Evolutionary conservation across 1,140 invertebrate genomes (phyloP).

Genomic region (Cepaea nemoralis): DNA sequence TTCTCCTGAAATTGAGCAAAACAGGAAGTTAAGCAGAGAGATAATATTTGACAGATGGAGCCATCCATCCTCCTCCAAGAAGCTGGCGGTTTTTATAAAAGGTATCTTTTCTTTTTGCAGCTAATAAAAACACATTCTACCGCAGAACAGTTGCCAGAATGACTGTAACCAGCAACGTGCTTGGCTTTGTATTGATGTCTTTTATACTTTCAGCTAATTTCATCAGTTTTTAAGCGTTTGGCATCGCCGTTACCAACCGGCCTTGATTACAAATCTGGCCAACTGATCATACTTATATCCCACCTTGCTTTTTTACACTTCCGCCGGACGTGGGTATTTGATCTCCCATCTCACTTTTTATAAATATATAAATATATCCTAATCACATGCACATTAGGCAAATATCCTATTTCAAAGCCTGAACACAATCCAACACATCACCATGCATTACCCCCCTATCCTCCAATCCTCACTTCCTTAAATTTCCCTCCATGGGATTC

Average conservation of each 20-base stretch:
- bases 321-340: slow-evolving; percentile 7
- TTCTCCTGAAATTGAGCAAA: background rate
- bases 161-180: too few relatives aligned
- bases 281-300: background rate
- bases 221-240: too few relatives aligned
- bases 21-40: slow-evolving; percentile 21
- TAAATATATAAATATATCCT: too few relatives aligned
- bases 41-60: background rate
- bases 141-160: too few relatives aligned
- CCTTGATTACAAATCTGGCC: too few relatives aligned
- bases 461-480: background rate
- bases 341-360: background rate
- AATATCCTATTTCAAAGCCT: background rate
- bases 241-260: too few relatives aligned
- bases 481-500: background rate
- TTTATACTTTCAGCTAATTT: too few relatives aligned
- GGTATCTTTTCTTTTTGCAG: too few relatives aligned
- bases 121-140: too few relatives aligned
- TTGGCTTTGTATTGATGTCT: too few relatives aligned
- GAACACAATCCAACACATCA: background rate
- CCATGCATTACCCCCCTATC: background rate
- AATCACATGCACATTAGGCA: background rate
- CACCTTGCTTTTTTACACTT: background rate
- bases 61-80: background rate
- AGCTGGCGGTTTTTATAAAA: background rate